Percentiles rank a stretch among this genome's conserved stretches.
These are phyloP conservation scores for Phaedon cochleariae DNA, from an alignment of 2,888 invertebrate genomes.

Conservation along the genomic window DNA sequence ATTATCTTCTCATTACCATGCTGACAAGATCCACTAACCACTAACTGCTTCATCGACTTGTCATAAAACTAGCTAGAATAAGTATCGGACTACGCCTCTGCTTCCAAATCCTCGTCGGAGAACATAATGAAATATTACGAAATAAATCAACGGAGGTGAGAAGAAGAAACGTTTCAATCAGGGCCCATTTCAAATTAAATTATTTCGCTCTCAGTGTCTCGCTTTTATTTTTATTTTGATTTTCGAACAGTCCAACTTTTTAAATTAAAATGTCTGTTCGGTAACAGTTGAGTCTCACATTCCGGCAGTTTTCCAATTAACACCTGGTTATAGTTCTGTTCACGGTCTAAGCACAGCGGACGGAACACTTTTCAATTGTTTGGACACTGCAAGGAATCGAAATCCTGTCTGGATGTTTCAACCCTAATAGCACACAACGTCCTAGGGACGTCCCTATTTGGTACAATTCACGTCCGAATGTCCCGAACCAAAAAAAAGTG, in stretches of 20 bases:
- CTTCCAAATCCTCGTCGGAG: constrained; percentile 26
- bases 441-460: no score
- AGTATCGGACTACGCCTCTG: constrained; percentile 4
- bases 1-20: not conserved
- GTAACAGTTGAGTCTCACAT: constrained; percentile 55
- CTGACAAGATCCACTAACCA: not conserved
- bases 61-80: not conserved
- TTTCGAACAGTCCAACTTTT: constrained; percentile 52
- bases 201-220: constrained; percentile 48
- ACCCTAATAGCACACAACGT: no score
- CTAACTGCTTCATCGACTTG: not conserved
- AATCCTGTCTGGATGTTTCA: no score
- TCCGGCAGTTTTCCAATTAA: constrained; percentile 60
- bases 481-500: no score
- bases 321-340: constrained; percentile 51
- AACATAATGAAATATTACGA: constrained; percentile 41
- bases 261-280: constrained; percentile 58
- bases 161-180: constrained; percentile 57
- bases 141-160: constrained; percentile 54
- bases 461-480: no score
- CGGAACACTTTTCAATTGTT: not conserved
- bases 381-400: no score
- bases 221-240: constrained; percentile 42
- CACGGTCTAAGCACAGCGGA: constrained; percentile 25
- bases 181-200: constrained; percentile 57